phyloP scores from a whole-genome alignment of 1,140 invertebrate genomes.

The Amyelois transitella region DNA sequence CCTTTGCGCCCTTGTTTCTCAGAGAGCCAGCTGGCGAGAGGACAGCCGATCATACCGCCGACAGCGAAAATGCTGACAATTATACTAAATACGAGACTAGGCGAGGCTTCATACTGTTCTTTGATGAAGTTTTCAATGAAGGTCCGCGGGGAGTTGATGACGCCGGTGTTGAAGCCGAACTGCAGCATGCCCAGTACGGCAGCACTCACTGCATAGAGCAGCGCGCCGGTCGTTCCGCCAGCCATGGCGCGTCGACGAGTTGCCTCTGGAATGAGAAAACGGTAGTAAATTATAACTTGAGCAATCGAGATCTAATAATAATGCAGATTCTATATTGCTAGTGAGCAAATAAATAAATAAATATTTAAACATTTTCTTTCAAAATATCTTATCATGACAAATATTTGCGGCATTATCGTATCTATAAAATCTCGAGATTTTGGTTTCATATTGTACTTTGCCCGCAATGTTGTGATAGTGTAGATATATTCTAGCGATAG shows the following conservation, averaged over 20 bases:
- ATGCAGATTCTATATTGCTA: no score
- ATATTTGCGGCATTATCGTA: no score
- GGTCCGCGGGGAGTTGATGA: constrained; percentile 96
- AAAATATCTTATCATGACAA: no score
- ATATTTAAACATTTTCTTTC: no score
- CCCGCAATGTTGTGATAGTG: no score
- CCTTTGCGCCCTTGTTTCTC: constrained; percentile 59
- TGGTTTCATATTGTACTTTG: no score
- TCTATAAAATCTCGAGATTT: no score
- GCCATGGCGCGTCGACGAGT: constrained; percentile 33
- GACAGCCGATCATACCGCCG: constrained; percentile 96
- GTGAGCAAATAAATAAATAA: no score
- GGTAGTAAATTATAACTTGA: neutral
- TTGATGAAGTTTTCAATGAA: constrained; percentile 96
- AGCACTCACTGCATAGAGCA: constrained; percentile 93
- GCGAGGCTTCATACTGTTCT: constrained; percentile 81
- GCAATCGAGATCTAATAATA: no score
- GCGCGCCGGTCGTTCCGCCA: constrained; percentile 88
- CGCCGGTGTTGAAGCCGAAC: constrained; percentile 99
- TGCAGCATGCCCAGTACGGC: constrained; percentile 98
- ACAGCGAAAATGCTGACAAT: constrained; percentile 96
- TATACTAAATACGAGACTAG: constrained; percentile 88
- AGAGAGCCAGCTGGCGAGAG: constrained; percentile 91
- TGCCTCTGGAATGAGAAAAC: constrained; percentile 16
- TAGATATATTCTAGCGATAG: no score